Evolutionary conservation across 2,113 vertebrate genomes (phyloP).

Genomic region (Gasterosteus aculeatus): DNA sequence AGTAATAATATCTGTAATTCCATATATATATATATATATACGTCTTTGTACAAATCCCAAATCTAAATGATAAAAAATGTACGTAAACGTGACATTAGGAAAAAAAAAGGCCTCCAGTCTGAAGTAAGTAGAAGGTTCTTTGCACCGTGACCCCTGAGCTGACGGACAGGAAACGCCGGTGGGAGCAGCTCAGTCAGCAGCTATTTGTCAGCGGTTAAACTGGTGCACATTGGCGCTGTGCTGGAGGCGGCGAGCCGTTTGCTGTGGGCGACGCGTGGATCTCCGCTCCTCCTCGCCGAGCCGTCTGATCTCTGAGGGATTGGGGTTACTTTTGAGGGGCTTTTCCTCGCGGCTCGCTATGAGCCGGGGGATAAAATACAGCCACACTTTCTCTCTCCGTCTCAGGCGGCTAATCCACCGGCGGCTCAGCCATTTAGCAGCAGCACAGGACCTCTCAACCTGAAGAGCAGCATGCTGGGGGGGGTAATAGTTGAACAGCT

Average conservation of each 20-base stretch:
- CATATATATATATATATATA: no score
- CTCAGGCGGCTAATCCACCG: constrained; percentile 68
- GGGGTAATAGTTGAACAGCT: constrained; percentile 72
- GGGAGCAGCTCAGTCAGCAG: background rate
- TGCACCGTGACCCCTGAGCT: background rate
- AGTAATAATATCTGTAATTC: background rate
- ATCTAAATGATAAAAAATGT: no score
- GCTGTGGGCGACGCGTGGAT: constrained; percentile 2
- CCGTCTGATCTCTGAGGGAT: constrained; percentile 48
- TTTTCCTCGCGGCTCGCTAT: constrained; percentile 50
- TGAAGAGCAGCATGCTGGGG: constrained; percentile 50
- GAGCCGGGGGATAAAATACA: constrained; percentile 64
- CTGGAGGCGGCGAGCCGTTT: background rate
- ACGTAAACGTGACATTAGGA: no score
- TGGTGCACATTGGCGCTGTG: no score
- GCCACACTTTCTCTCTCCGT: constrained; percentile 49
- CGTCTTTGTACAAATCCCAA: no score
- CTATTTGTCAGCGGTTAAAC: background rate
- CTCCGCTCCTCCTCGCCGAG: background rate
- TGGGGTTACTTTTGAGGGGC: constrained; percentile 58
- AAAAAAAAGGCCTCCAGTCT: background rate
- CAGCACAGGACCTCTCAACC: constrained; percentile 62
- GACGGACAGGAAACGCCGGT: background rate
- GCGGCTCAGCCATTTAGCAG: constrained; percentile 70
- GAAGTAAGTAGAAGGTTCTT: background rate